Percentiles rank a stretch among this genome's conserved stretches.
phyloP scores from a whole-genome alignment of 2,797 vertebrate genomes.

The Alosa sapidissima region DNA sequence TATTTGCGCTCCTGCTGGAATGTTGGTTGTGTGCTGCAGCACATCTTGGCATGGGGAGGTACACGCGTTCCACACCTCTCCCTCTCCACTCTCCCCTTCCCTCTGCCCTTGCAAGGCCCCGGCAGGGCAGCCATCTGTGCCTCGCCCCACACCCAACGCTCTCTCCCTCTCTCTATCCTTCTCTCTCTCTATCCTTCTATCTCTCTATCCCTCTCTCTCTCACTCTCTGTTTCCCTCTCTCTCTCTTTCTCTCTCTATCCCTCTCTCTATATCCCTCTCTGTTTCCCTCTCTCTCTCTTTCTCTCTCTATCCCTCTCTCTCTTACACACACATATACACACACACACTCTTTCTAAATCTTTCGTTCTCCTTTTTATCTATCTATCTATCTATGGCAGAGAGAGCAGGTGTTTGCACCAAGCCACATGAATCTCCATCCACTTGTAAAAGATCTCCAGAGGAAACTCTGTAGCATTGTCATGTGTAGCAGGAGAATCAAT shows the following conservation, averaged over 20 bases:
- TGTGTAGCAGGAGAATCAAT: not conserved
- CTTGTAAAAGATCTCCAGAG: not conserved
- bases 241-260: not conserved
- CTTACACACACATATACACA: no score
- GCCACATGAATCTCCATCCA: not conserved
- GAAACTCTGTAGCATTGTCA: constrained; percentile 28
- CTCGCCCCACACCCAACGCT: not conserved
- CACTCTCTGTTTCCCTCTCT: not conserved
- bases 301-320: not conserved
- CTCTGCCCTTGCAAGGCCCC: constrained; percentile 46
- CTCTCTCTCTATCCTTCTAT: not conserved
- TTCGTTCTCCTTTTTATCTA: no score
- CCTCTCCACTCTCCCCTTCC: constrained; percentile 44
- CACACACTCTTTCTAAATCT: not conserved
- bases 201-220: not conserved
- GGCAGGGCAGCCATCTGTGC: constrained; percentile 53
- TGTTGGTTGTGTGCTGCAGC: not conserved
- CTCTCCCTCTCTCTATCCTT: constrained; percentile 10
- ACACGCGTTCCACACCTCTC: not conserved
- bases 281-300: not conserved
- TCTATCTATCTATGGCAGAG: no score
- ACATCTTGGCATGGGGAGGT: not conserved
- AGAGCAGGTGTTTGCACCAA: no score
- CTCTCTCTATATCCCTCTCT: not conserved
- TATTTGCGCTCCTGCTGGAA: not conserved